Evolutionary conservation across 2,797 vertebrate species (phyloP).

Genomic region (Liparis tanakae): DNA sequence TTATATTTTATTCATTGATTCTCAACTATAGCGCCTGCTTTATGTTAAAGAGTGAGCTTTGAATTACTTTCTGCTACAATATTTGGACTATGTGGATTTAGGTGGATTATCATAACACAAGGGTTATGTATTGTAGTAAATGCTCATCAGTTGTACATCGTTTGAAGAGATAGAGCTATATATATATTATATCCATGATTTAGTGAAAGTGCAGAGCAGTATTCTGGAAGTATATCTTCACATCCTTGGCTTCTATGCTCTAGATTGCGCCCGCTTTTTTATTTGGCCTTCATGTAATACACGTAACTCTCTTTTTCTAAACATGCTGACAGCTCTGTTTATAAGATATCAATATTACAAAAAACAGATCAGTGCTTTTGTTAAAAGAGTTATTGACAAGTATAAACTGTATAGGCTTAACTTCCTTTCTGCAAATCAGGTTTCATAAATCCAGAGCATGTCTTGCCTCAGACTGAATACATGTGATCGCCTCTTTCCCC

Average conservation of each 20-base stretch:
- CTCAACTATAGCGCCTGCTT: slow-evolving; percentile 2
- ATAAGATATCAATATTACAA: slow-evolving; percentile 12
- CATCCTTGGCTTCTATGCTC: background rate
- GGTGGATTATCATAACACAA: slow-evolving; percentile 1
- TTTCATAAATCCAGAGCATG: background rate
- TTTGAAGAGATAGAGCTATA: slow-evolving; percentile 1
- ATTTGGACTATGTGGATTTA: background rate
- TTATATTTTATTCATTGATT: background rate
- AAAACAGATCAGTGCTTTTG: slow-evolving; percentile 7
- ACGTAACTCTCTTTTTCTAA: slow-evolving; percentile 27
- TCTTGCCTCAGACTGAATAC: background rate
- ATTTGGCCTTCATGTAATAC: slow-evolving; percentile 4
- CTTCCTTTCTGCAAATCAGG: background rate
- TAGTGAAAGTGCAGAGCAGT: slow-evolving; percentile 17
- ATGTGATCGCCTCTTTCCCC: background rate
- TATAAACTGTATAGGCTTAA: background rate
- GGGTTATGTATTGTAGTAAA: background rate
- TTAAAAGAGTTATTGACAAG: background rate
- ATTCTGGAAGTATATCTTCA: slow-evolving; percentile 21
- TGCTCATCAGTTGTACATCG: slow-evolving; percentile 24
- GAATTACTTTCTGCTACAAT: background rate
- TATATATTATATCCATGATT: slow-evolving; percentile 11
- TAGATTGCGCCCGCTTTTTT: background rate
- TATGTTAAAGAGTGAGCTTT: slow-evolving; percentile 5
- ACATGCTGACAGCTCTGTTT: slow-evolving; percentile 40